Base-by-base conservation (phyloP, 2,888 invertebrate genomes). In the Thelaira solivaga region DNA sequence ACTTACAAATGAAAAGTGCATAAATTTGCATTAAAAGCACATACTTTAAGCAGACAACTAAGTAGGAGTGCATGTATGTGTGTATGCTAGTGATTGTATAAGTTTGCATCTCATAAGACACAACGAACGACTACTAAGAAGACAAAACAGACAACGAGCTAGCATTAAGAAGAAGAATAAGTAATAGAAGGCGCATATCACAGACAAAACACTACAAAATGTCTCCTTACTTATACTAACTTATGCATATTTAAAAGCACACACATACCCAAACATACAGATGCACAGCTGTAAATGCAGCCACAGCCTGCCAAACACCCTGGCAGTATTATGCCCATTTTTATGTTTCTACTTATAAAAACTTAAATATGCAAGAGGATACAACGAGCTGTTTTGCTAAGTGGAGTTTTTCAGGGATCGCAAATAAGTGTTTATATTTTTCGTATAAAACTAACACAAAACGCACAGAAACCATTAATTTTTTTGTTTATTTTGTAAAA, bases 161-260 rank as follows among this genome's bases (percentile, higher is more conserved):
- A n/a, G 18, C 1, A 16, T 11, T 16, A 41, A 39, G 18, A 10
- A 62, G 16, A 43, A 22, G 26, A 53, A 36, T 43, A 24, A 34
- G 26, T 53, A 62, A 53, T 36, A 20, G 26, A n/a, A 45, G 22
- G 72, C n/a, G n/a, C 36, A 74, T 68, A 74, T 74, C 67, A 61
- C 29, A 39, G 34, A 61, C 53, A 61, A 67, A 53, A 62, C 45
- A 45, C 36, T 74, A 53, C 29, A 61, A 67, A 67, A 22, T 67
- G 45, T 74, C 67, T 74, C 5, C 36, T 36, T 47, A 41, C 65
- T 51, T 51, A 22, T 45, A 39, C 43, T 34, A 49, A 62, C 3
- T 41, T 57, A 34, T 59, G 49, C 55, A 39, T 13, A 47, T 20
- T 29, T 39, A 7, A 11, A 13, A 18, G 1, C 36, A 55, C 16